Evolutionary conservation across 2,888 invertebrate genomes (phyloP).

Genomic region (Caradrina clavipalpis): DNA sequence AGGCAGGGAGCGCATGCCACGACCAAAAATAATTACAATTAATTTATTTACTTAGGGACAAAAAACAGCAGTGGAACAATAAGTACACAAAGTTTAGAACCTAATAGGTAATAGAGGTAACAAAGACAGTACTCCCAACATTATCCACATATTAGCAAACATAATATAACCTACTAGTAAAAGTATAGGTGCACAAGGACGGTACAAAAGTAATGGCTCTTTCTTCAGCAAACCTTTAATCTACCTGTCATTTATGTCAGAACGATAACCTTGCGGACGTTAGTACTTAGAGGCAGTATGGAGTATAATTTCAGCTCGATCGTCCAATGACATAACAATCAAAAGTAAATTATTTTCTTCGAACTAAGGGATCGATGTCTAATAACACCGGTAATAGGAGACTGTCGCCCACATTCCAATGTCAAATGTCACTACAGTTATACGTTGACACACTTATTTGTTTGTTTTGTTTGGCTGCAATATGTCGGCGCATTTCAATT

Average conservation of each 20-base stretch:
- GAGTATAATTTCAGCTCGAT: background rate
- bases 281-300: background rate
- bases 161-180: no score
- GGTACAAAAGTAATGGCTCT: background rate
- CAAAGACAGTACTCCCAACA: no score
- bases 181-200: no score
- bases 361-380: conserved; percentile 16
- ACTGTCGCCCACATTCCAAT: conserved; percentile 1
- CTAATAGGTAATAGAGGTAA: no score
- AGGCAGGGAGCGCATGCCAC: no score
- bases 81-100: no score
- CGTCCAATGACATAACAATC: background rate
- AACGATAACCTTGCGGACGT: background rate
- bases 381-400: no score
- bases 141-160: no score
- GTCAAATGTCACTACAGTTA: conserved; percentile 10
- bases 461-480: conserved; percentile 10
- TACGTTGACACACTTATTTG: background rate
- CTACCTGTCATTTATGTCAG: no score
- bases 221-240: background rate
- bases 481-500: background rate
- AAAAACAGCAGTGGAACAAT: no score
- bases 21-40: no score
- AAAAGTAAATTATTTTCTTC: background rate
- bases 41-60: no score